Evolutionary conservation across 2,113 vertebrate species (phyloP), one percentile per base, ranked within the genome.

Genomic region (Caranx melampygus): DNA sequence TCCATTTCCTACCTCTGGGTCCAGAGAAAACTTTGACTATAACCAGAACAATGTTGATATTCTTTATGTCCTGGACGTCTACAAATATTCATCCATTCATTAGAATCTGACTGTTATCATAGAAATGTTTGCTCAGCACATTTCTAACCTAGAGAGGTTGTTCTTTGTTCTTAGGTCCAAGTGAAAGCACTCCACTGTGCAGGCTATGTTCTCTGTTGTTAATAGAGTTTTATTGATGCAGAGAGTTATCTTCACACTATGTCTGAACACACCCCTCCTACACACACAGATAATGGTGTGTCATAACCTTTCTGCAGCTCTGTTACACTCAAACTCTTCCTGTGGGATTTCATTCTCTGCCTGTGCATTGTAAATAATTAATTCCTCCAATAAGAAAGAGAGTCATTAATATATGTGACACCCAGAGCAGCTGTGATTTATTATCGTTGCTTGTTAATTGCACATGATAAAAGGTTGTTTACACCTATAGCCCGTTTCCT

Each of bases 321-420:
- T 26, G 26, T 26, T 26, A 26, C 15, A 15, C 16, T 42, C 18
- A 63, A 78, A 57, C 33, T 55, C 40, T 62, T 81, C 73, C 58
- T 44, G 10, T 65, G 21, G 64, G 74, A 70, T 72, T 57, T 61
- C 31, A 79, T 65, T 76, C 61, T 68, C 37, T 66, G 61, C 72
- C 55, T 51, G 51, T 42, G 57, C 78, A 77, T 73, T 63, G 54
- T 86, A 71, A 82, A 82, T 79, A 82, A 37, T 86, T 75, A 65
- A 88, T 87, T 86, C 87, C 14, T 72, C 75, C 60, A 76, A 59
- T 73, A 55, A 80, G 63, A 60, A 59, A 69, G 73, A 49, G 47
- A 85, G 72, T 80, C 88, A 85, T 89, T 88, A 89, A 92, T 87
- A 79, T 44, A 85, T 70, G 70, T 84, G 87, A 81, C 84, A 85